phyloP scores from a whole-genome alignment of 2,113 vertebrate species.

The Lathamus discolor region DNA sequence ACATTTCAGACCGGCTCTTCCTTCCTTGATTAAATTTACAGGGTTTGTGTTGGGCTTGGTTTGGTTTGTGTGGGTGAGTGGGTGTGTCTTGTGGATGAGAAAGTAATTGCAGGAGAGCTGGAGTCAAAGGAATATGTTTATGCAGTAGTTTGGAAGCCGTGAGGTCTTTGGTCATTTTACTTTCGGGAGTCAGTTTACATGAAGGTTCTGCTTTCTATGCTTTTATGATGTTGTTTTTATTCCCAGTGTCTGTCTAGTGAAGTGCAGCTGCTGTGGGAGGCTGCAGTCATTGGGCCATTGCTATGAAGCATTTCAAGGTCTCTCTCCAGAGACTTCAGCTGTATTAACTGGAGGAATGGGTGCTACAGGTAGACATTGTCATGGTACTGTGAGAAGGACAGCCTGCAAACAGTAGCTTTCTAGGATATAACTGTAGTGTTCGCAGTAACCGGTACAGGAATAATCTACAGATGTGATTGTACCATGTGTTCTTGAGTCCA shows the following conservation, averaged over 20 bases:
- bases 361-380: not conserved
- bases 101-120: not conserved
- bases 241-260: not conserved
- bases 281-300: not conserved
- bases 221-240: not conserved
- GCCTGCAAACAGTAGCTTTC: not conserved
- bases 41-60: conserved; percentile 32
- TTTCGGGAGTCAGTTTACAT: not conserved
- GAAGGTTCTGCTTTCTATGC: not conserved
- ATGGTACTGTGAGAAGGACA: not conserved
- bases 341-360: not conserved
- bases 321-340: not conserved
- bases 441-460: not conserved
- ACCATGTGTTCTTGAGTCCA: not conserved
- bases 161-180: not conserved
- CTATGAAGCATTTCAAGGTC: not conserved
- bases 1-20: conserved; percentile 10
- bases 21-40: conserved; percentile 45
- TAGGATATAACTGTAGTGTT: not conserved
- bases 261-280: not conserved
- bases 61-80: conserved; percentile 53
- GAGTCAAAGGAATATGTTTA: not conserved
- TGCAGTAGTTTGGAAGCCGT: not conserved
- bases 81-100: conserved; percentile 40
- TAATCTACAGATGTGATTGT: not conserved